Evolutionary conservation across 1,140 invertebrate genomes (phyloP), one percentile per base, ranked within the genome.

Genomic region (Lasaia peninsularis): DNA sequence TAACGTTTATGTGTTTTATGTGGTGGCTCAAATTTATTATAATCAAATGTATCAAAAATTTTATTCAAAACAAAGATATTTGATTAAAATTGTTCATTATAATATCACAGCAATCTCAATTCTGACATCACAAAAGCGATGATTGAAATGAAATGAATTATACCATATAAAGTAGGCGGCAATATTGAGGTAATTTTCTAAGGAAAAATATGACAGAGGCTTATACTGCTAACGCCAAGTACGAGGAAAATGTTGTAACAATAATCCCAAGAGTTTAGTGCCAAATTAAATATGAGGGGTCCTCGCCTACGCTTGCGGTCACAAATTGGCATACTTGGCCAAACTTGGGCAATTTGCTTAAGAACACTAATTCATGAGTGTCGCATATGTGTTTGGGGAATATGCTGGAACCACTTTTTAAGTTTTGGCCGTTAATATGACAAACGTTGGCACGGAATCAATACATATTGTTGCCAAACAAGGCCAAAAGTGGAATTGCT

Each of bases 221-320:
- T 21, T 18, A 44, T 44, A 44, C 24, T 37, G 28, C 14, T 18
- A 18, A 44, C 8, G 18, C 18, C 18, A 48, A 62, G 24, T 57
- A 52, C 48, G 28, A 62, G 60, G 34, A 57, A 59, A 66, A 62
- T 56, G 40, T 52, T 20, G 58, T 59, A 55, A 67, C 63, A 62
- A 63, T 65, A 69, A 66, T 63, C 60, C 52, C 60, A 51, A 62
- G 60, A 59, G 52, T 49, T 63, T 58, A 16, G 48, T 75, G 72
- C 72, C 72, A 77, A 77, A 77, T 73, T 75, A 77, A 77, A 75
- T 75, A 67, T 73, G 62, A 64, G 58, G 56, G 56, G 65, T 73
- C 53, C 66, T 69, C 57, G 14, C 11, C 48, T 54, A 61, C 70
- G 61, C 60, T 69, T 62, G 67, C 56, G 69, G 66, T 50, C 54